Evolutionary conservation across 2,113 vertebrate species (phyloP).

Genomic region (Coracopsis vasa): DNA sequence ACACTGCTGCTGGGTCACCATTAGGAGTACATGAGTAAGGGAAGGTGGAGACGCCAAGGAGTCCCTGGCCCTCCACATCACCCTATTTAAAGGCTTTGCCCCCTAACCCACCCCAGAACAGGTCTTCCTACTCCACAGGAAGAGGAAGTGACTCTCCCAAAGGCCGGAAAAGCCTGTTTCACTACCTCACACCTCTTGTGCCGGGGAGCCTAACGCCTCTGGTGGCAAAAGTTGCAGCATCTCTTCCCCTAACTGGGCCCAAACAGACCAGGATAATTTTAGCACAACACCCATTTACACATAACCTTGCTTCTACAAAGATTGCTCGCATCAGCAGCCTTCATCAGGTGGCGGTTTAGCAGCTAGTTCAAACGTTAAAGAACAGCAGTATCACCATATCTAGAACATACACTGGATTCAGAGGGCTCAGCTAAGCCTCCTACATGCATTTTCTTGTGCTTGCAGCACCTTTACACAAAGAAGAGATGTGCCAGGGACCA

Average conservation of each 20-base stretch:
- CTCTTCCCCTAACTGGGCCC: not conserved
- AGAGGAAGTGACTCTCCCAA: slow-evolving; percentile 40
- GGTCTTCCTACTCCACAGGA: slow-evolving; percentile 45
- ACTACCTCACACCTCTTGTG: not conserved
- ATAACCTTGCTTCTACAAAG: not conserved
- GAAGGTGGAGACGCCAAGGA: not conserved
- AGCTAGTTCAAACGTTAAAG: not conserved
- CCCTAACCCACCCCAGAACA: slow-evolving; percentile 40
- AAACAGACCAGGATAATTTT: not conserved
- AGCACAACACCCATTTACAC: accelerated
- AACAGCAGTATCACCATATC: not conserved
- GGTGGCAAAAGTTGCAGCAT: not conserved
- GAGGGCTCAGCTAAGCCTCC: not conserved
- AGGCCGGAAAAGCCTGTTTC: slow-evolving; percentile 62
- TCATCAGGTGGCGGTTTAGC: not conserved
- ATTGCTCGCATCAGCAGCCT: not conserved
- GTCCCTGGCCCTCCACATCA: not conserved
- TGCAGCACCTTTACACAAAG: not conserved
- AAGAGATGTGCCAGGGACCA: not conserved
- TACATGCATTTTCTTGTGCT: accelerated
- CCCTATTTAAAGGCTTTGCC: not conserved
- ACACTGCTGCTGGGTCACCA: slow-evolving; percentile 50
- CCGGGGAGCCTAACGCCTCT: accelerated
- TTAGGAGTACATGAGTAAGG: slow-evolving; percentile 41
- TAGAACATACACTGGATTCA: not conserved